A percentile compares a stretch with the other conserved stretches of the same genome.
These are phyloP conservation scores for Papilio gigon DNA, from an alignment of 2,888 invertebrate genomes.

Conservation along the genomic window DNA sequence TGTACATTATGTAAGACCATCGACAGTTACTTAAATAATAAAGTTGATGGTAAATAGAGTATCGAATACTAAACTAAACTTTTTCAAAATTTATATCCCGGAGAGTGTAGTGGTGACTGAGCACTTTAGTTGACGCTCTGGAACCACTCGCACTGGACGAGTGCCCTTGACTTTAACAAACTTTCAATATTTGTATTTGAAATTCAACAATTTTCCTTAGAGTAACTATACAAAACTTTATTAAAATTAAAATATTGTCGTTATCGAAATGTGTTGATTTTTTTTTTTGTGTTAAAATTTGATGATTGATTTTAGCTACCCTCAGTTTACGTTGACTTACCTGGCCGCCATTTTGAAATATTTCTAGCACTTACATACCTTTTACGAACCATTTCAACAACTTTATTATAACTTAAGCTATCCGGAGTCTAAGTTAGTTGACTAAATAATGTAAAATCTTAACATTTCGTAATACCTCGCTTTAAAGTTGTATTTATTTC, in stretches of 20 bases:
- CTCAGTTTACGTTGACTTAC: too few relatives aligned
- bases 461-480: background rate
- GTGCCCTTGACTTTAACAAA: slow-evolving; percentile 16
- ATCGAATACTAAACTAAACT: slow-evolving; percentile 5
- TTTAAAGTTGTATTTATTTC: background rate
- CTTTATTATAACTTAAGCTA: background rate
- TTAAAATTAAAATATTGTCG: too few relatives aligned
- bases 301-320: too few relatives aligned
- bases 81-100: slow-evolving; percentile 6
- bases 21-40: background rate
- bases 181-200: slow-evolving; percentile 19
- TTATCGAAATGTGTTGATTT: too few relatives aligned
- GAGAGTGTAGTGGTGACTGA: background rate
- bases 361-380: too few relatives aligned
- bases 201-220: slow-evolving; percentile 1
- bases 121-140: slow-evolving; percentile 5
- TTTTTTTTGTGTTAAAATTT: too few relatives aligned
- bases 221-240: background rate
- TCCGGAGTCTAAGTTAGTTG: background rate
- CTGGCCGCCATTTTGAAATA: too few relatives aligned
- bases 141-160: slow-evolving; percentile 1
- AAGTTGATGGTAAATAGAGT: slow-evolving; percentile 2
- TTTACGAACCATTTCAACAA: background rate
- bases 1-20: background rate
- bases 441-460: slow-evolving; percentile 4